These are phyloP conservation scores for Cyrtorhinus lividipennis DNA, from an alignment of 1,140 invertebrate genomes.

Conservation along the genomic window DNA sequence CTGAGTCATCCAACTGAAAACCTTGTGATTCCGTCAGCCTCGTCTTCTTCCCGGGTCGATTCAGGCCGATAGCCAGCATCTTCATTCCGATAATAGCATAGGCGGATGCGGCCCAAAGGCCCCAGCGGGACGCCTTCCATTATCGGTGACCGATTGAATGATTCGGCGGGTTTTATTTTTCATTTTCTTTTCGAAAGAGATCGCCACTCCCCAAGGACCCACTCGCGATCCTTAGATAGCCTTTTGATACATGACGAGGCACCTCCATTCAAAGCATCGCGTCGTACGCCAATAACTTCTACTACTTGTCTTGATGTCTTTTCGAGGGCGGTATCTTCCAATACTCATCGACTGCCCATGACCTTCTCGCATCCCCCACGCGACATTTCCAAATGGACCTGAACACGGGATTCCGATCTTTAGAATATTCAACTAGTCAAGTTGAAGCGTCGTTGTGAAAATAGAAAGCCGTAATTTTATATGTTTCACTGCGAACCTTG, in stretches of 20 bases:
- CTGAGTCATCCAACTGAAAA: not conserved
- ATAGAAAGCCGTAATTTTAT: no score
- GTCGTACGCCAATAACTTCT: not conserved
- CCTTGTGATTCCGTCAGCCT: not conserved
- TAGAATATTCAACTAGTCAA: no score
- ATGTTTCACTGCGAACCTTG: no score
- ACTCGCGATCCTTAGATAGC: not conserved
- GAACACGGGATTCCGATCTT: no score
- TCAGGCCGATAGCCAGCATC: not conserved
- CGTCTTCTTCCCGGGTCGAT: not conserved
- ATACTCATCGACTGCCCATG: not conserved
- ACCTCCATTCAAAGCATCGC: not conserved
- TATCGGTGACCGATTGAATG: slow-evolving; percentile 2
- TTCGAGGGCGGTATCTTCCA: not conserved
- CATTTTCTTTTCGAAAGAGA: not conserved
- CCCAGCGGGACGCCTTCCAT: not conserved
- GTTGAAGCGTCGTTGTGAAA: no score
- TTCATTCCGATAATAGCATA: not conserved
- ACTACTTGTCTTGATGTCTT: not conserved
- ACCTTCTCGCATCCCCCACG: not conserved
- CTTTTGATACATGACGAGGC: not conserved
- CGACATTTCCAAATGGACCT: no score
- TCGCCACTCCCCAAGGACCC: not conserved
- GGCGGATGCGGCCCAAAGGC: not conserved
- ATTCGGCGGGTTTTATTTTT: not conserved